Conservation (phyloP, 2,113 vertebrate species). For the Fulica atra region DNA sequence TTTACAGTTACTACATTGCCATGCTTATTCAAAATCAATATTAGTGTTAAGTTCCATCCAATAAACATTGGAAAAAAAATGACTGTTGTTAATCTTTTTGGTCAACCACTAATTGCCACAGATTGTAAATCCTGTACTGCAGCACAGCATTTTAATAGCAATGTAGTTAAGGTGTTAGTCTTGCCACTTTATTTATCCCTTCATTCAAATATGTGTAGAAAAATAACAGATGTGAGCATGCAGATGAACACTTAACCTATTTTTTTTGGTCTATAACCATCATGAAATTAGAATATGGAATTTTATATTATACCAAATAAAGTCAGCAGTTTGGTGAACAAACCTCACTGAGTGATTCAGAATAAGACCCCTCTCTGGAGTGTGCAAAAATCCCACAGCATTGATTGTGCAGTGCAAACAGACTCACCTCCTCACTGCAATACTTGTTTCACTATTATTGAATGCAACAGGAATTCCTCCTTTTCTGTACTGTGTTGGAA, state of each 20-base stretch:
- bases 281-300: not conserved
- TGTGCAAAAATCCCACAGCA: not conserved
- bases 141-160: not conserved
- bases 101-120: not conserved
- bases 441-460: not conserved
- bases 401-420: not conserved
- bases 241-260: not conserved
- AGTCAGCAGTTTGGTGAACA: not conserved
- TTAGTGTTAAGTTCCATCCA: not conserved
- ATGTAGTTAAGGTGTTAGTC: not conserved
- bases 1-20: not conserved
- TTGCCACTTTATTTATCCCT: not conserved
- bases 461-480: not conserved
- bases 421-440: not conserved
- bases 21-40: not conserved
- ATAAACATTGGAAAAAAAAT: not conserved
- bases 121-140: not conserved
- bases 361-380: not conserved
- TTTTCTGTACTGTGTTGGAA: not conserved
- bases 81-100: not conserved
- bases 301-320: not conserved
- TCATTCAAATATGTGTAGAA: not conserved
- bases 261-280: not conserved
- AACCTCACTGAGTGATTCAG: not conserved
- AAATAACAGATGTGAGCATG: not conserved